Evolutionary conservation across 2,113 vertebrate genomes (phyloP).

Genomic region (Lasiurus borealis): DNA sequence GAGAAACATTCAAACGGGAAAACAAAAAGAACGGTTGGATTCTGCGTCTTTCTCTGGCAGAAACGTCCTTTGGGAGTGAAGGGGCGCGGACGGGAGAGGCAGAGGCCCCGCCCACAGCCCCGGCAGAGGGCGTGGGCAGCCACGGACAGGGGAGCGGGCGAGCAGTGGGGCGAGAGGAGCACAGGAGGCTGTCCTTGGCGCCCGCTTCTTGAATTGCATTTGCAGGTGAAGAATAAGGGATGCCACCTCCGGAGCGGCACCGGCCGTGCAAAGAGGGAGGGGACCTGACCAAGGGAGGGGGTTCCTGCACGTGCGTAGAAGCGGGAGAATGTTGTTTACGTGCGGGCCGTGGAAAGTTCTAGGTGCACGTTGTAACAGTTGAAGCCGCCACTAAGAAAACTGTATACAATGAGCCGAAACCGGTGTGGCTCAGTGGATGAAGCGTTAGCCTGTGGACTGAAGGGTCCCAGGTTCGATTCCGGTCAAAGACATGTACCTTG

Average conservation of each 20-base stretch:
- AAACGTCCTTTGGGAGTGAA: neutral
- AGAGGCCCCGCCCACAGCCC: too few species aligned
- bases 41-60: neutral
- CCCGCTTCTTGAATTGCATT: neutral
- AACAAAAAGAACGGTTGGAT: neutral
- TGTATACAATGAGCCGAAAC: too few species aligned
- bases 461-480: too few species aligned
- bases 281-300: neutral
- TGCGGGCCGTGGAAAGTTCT: neutral
- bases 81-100: too few species aligned
- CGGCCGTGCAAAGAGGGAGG: accelerated
- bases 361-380: neutral
- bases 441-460: too few species aligned
- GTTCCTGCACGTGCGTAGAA: neutral
- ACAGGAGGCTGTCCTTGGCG: neutral
- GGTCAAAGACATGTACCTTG: too few species aligned
- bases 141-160: neutral
- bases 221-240: neutral
- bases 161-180: too few species aligned
- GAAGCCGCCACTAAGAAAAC: neutral
- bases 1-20: neutral
- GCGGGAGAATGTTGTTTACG: neutral
- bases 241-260: neutral
- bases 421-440: too few species aligned
- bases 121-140: too few species aligned